These are phyloP conservation scores for Tethea ocularis DNA, from an alignment of 2,888 invertebrate species.

Conservation along the genomic window DNA sequence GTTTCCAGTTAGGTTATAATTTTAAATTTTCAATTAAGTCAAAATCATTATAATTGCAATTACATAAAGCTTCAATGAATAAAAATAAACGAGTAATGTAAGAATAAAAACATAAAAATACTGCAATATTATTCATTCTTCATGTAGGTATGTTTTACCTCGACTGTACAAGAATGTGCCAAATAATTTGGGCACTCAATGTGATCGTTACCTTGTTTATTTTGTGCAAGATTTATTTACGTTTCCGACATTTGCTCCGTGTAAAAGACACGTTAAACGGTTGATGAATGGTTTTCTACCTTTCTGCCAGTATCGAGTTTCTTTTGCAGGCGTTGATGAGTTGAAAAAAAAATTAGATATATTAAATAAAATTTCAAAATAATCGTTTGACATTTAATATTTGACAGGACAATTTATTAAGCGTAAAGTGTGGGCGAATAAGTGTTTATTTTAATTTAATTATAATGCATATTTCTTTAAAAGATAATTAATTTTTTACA, in stretches of 20 bases:
- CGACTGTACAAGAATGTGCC: slow-evolving; percentile 12
- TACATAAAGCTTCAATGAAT: neutral
- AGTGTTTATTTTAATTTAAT: slow-evolving; percentile 3
- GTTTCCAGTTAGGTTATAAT: neutral
- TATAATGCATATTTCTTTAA: neutral
- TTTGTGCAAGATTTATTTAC: slow-evolving; percentile 34
- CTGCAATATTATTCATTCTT: too few species aligned
- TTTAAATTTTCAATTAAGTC: neutral
- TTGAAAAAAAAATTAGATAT: slow-evolving; percentile 7
- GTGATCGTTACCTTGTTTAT: slow-evolving; percentile 22
- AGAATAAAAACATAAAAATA: neutral
- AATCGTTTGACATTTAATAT: slow-evolving; percentile 6
- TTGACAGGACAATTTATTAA: slow-evolving; percentile 7
- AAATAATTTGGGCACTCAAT: slow-evolving; percentile 2
- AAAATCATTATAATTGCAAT: neutral
- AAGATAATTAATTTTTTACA: neutral
- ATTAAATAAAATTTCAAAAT: slow-evolving; percentile 4
- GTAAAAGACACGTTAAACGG: slow-evolving; percentile 19
- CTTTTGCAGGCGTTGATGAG: slow-evolving; percentile 15
- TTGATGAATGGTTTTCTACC: neutral
- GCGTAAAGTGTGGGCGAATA: slow-evolving; percentile 5
- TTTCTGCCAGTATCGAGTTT: slow-evolving; percentile 14
- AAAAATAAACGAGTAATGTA: neutral
- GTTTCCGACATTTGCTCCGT: slow-evolving; percentile 26
- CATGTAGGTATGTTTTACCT: neutral